Evolutionary conservation across 2,888 invertebrate genomes (phyloP), one percentile per base, ranked within the genome.

Genomic region (Papilio elwesi): DNA sequence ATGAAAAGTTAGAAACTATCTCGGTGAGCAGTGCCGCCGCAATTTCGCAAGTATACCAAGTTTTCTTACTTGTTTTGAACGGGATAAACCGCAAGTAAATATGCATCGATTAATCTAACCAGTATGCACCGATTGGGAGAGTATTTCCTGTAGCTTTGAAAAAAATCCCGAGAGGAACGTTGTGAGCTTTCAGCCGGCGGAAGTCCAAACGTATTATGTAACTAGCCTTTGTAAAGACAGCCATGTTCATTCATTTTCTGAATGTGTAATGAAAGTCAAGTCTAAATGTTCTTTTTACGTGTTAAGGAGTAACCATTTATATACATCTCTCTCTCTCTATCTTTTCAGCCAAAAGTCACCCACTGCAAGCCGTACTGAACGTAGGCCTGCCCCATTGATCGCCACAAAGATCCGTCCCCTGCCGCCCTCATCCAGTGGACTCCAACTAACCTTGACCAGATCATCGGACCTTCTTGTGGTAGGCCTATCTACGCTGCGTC

Each of bases 1-100:
- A 38, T 62, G 59, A 62, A 43, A 62, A 62, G 59, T 62, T 43
- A 43, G 59, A 62, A 62, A 43, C 59, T 62, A 15, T 62, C 59
- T 43, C 43, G 43, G 43, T n/a, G 38, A n/a, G 43, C 43, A 13
- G 43, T 62, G n/a, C n/a, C 43, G 10, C 59, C 59, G 43, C 59
- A 62, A 43, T 62, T 43, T 38, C 38, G 15, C 59, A n/a, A 62
- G 36, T 43, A 62, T 15, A 8, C 43, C 59, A 62, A 62, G 59
- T 62, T 62, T 62, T 15, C 59, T 62, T 62, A 43, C 59, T 59
- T 59, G 59, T 15, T n/a, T 62, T 43, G 36, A 57, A 57, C 12
- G 12, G 36, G n/a, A 43, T 62, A 62, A 62, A 62, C 59, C 5
- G 10, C 36, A 43, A 43, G 15, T 59, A 59, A 57, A 57, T 48